Base-by-base conservation (phyloP, 2,113 vertebrate species). In the Dascyllus trimaculatus region DNA sequence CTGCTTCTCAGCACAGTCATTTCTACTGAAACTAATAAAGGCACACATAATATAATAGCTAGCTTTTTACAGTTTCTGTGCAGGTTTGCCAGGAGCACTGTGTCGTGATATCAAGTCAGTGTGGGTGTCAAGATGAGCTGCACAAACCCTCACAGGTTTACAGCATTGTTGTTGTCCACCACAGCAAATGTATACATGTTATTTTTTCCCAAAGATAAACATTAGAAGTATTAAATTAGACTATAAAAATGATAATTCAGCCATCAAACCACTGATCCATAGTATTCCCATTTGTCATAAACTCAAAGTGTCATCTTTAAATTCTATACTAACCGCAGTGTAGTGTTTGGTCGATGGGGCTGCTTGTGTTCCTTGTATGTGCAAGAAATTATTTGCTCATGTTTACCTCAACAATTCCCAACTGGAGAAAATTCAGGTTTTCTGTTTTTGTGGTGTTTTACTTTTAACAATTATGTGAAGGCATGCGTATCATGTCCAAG, bases 381-480 rank as follows among this genome's bases (percentile, higher is more conserved):
- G 19, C 11, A 4, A 10, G 51, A 1, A 61, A 11, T 54, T 26
- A 59, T 71, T 52, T 8, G 3, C 29, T n/a, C 9, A 49, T 53
- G 49, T 84, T 79, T 84, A 45, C 35, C 19, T 70, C 18, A 62
- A 15, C 13, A 43, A 54, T 66, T 64, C 29, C 60, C 10, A 17
- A 22, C 11, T 56, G 4, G 26, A 61, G 53, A 57, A 52, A 53
- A 58, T 60, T 49, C 13, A 1, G 17, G 1, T 54, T 63, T 70
- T 71, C 14, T 65, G 19, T 67, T 40, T 67, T 26, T 22, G 51
- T 51, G 11, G 60, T 45, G 60, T 75, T 58, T 22, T 19, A 17
- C 61, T 85, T 75, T 68, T 58, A 25, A 56, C 70, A 61, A 61
- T 69, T n/a, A 75, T 4, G 17, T 53, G 46, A 73, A 51, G 26